A percentile compares a stretch with the other conserved stretches of the same genome.
These are phyloP conservation scores for Colostygia pectinataria DNA, from an alignment of 2,888 invertebrate species.

Conservation along the genomic window DNA sequence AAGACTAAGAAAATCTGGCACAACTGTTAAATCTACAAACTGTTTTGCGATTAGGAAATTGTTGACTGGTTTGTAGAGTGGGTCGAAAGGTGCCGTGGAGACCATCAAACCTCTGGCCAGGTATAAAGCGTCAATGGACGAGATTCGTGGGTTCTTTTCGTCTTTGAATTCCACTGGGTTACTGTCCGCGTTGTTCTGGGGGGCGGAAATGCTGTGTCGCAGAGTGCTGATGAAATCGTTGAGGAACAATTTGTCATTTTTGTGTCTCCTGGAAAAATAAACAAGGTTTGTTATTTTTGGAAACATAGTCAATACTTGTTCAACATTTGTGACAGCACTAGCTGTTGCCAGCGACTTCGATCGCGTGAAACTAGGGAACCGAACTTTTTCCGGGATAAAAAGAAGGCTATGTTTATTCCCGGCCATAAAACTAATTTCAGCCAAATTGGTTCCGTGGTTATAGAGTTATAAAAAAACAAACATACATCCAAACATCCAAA, in stretches of 20 bases:
- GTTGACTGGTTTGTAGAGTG: constrained; percentile 90
- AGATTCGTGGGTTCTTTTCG: constrained; percentile 72
- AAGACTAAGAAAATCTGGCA: constrained; percentile 94
- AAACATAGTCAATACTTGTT: too few relatives aligned
- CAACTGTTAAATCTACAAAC: constrained; percentile 87
- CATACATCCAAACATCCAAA: too few relatives aligned
- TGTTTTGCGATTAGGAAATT: constrained; percentile 91
- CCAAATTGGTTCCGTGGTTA: too few relatives aligned
- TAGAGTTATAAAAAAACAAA: too few relatives aligned
- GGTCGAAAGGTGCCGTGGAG: constrained; percentile 88
- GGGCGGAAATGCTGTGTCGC: constrained; percentile 82
- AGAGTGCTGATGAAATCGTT: constrained; percentile 86
- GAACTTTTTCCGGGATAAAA: too few relatives aligned
- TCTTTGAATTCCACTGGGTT: constrained; percentile 34
- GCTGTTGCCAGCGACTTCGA: too few relatives aligned
- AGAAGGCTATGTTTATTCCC: too few relatives aligned
- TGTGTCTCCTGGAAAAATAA: constrained; percentile 68
- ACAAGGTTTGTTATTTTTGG: neutral
- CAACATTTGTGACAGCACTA: too few relatives aligned
- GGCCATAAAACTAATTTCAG: too few relatives aligned
- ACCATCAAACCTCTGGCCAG: constrained; percentile 87
- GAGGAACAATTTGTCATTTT: constrained; percentile 86
- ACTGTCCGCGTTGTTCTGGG: constrained; percentile 44
- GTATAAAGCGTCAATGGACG: constrained; percentile 86
- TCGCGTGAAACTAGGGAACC: too few relatives aligned